phyloP scores from a whole-genome alignment of 1,140 invertebrate species.

The Apis florea region DNA sequence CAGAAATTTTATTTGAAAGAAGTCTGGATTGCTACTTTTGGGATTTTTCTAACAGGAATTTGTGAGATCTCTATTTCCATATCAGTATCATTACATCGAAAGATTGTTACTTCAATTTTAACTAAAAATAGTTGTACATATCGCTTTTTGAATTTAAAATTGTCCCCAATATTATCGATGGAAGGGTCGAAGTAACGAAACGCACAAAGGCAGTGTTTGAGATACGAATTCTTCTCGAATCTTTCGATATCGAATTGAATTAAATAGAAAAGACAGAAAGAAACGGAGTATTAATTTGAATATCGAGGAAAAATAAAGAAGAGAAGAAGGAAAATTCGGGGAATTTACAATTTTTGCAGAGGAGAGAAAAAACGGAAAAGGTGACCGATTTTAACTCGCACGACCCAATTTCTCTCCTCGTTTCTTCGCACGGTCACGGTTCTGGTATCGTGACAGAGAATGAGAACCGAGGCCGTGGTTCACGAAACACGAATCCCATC shows the following conservation, averaged over 20 bases:
- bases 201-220: not conserved
- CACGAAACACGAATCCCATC: not conserved
- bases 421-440: slow-evolving; percentile 20
- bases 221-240: not conserved
- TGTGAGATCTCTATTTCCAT: too few relatives aligned
- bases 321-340: not conserved
- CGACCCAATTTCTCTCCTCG: slow-evolving; percentile 35
- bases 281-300: not conserved
- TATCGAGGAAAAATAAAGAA: not conserved
- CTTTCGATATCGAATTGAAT: not conserved
- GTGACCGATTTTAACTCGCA: slow-evolving; percentile 43
- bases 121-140: too few relatives aligned
- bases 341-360: slow-evolving; percentile 13
- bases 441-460: not conserved
- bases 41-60: too few relatives aligned
- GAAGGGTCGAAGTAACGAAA: not conserved
- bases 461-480: not conserved
- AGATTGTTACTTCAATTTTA: too few relatives aligned
- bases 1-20: too few relatives aligned
- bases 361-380: not conserved
- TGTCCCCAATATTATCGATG: not conserved
- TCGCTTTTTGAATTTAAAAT: too few relatives aligned
- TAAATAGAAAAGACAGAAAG: not conserved
- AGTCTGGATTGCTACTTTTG: too few relatives aligned
- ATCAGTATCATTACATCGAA: too few relatives aligned